phyloP scores from a whole-genome alignment of 2,113 vertebrate species.

The Struthidea cinerea region DNA sequence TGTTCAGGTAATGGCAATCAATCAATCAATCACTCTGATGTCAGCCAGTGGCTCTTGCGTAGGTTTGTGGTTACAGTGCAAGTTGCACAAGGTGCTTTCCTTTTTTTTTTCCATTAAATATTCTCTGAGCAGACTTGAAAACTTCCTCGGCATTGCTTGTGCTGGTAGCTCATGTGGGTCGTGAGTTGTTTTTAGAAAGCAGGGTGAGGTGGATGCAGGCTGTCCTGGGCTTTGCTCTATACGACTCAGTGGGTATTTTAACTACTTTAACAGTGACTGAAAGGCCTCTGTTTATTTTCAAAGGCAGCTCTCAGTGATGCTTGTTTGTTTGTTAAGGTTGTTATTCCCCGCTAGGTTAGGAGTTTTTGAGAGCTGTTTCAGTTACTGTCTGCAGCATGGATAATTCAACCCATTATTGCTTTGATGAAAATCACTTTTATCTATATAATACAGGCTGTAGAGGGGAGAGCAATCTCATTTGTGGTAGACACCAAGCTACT shows the following conservation, averaged over 20 bases:
- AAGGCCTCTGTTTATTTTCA: not conserved
- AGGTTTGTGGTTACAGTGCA: not conserved
- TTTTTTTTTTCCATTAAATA: not conserved
- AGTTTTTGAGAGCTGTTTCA: not conserved
- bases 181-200: not conserved
- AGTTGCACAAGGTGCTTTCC: not conserved
- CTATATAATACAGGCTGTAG: not conserved
- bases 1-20: not conserved
- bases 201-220: not conserved
- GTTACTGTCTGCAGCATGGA: not conserved
- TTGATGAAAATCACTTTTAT: not conserved
- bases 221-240: not conserved
- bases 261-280: not conserved
- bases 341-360: not conserved
- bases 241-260: not conserved
- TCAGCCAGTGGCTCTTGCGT: not conserved
- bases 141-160: not conserved
- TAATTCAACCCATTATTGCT: not conserved
- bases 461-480: not conserved
- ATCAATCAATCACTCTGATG: not conserved
- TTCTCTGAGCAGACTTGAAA: not conserved
- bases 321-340: not conserved
- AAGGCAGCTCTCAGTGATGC: not conserved
- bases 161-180: not conserved
- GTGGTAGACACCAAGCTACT: not conserved